These are phyloP conservation scores for Ammospiza nelsoni DNA, from an alignment of 2,113 vertebrate species.

Conservation along the genomic window DNA sequence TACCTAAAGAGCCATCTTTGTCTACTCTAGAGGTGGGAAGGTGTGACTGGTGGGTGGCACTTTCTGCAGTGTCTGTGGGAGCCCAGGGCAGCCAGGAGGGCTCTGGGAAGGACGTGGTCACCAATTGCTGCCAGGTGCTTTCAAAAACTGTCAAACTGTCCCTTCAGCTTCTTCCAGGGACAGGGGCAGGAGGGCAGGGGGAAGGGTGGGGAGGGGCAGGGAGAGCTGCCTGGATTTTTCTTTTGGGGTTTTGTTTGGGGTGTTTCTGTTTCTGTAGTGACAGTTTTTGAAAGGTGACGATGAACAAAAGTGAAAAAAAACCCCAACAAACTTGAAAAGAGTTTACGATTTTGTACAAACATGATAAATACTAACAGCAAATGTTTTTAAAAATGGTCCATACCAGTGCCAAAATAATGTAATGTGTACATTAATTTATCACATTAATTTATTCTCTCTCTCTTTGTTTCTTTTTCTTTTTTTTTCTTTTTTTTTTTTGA, in stretches of 20 bases:
- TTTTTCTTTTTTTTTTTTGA: not conserved
- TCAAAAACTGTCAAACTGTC: constrained; percentile 9
- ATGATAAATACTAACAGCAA: constrained; percentile 53
- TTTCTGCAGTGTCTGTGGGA: not conserved
- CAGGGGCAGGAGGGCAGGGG: not conserved
- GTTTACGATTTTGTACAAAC: constrained; percentile 73
- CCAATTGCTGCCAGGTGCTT: not conserved
- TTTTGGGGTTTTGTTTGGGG: not conserved
- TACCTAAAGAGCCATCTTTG: constrained; percentile 62
- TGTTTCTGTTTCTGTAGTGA: not conserved
- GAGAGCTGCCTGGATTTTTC: not conserved
- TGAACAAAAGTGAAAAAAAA: constrained; percentile 2
- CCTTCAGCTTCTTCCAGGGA: not conserved
- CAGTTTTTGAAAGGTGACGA: constrained; percentile 43
- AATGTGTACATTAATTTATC: constrained; percentile 38
- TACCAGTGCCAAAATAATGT: constrained; percentile 63
- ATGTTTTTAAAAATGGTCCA: constrained; percentile 61
- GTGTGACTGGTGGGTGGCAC: not conserved
- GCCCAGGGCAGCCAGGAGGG: not conserved
- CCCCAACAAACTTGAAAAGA: constrained; percentile 56
- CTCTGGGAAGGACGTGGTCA: not conserved
- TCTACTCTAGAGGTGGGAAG: constrained; percentile 53
- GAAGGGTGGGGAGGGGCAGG: not conserved
- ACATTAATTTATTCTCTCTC: constrained; percentile 1
- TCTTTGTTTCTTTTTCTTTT: no score